These are phyloP conservation scores for Zaprionus camerounensis DNA, from an alignment of 1,140 invertebrate genomes.

Conservation along the genomic window DNA sequence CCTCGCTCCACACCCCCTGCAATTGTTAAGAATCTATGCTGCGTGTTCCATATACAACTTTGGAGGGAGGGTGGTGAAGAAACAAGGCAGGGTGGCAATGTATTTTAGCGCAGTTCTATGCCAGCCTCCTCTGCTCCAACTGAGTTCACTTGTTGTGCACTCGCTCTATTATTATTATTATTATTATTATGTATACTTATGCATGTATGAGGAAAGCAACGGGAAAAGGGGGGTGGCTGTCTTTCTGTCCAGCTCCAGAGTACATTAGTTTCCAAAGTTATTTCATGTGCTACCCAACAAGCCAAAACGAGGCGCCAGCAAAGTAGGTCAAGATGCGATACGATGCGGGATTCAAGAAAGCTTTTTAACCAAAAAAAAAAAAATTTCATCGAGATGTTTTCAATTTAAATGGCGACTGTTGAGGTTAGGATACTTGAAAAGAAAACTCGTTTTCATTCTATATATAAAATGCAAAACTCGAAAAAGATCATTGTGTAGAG, in stretches of 20 bases:
- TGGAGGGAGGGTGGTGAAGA: background rate
- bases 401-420: slow-evolving; percentile 5
- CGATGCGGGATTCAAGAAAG: background rate
- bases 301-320: background rate
- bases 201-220: background rate
- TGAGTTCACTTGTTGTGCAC: slow-evolving; percentile 33
- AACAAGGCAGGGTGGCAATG: background rate
- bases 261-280: slow-evolving; percentile 44
- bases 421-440: background rate
- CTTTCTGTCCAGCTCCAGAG: slow-evolving; percentile 10
- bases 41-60: slow-evolving; percentile 35
- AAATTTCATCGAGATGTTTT: slow-evolving; percentile 14
- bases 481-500: too few relatives aligned
- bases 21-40: slow-evolving; percentile 42
- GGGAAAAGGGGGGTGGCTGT: background rate
- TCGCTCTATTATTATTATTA: slow-evolving; percentile 23
- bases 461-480: too few relatives aligned
- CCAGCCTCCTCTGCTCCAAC: slow-evolving; percentile 6
- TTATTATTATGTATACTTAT: slow-evolving; percentile 26
- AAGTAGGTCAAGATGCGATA: slow-evolving; percentile 27
- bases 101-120: slow-evolving; percentile 29
- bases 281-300: slow-evolving; percentile 8
- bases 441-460: background rate
- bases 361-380: background rate
- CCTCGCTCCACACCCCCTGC: background rate